Percentiles rank a stretch among this genome's conserved stretches.
phyloP scores from a whole-genome alignment of 2,888 invertebrate species.

The Lissonota sp. region DNA sequence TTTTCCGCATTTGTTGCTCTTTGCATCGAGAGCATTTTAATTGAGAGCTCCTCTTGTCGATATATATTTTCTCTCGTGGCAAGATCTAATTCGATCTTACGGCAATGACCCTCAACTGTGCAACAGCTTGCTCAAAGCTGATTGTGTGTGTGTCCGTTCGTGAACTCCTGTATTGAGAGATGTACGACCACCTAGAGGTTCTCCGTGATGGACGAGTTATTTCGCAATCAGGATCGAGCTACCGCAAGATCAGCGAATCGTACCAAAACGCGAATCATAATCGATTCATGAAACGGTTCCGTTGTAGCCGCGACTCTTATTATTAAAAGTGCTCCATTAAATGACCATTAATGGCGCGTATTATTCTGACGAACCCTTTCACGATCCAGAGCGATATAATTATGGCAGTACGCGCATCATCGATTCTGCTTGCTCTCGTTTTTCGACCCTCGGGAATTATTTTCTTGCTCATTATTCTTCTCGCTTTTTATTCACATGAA shows the following conservation, averaged over 20 bases:
- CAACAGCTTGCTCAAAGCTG: conserved; percentile 30
- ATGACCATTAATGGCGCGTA: conserved; percentile 39
- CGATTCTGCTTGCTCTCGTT: conserved; percentile 25
- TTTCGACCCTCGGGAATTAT: conserved; percentile 11
- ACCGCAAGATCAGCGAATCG: conserved; percentile 60
- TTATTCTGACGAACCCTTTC: conserved; percentile 14
- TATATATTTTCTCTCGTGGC: conserved; percentile 74
- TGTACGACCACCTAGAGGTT: conserved; percentile 77
- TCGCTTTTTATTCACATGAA: conserved; percentile 25
- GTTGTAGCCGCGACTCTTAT: conserved; percentile 40
- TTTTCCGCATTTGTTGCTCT: conserved; percentile 43
- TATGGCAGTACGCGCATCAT: conserved; percentile 7
- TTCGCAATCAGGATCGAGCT: conserved; percentile 41
- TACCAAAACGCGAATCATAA: conserved; percentile 55
- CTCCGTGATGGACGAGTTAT: conserved; percentile 65
- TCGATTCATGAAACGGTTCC: conserved; percentile 46
- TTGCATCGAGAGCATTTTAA: conserved; percentile 70
- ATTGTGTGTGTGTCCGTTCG: neutral
- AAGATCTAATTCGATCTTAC: conserved; percentile 77
- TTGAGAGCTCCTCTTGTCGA: conserved; percentile 68
- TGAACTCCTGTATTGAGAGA: neutral
- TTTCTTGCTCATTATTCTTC: conserved; percentile 12
- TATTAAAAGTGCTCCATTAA: conserved; percentile 50
- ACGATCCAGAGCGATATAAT: conserved; percentile 22
- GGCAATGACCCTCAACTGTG: conserved; percentile 81